phyloP scores from a whole-genome alignment of 2,113 vertebrate genomes.

The Aegithalos caudatus region DNA sequence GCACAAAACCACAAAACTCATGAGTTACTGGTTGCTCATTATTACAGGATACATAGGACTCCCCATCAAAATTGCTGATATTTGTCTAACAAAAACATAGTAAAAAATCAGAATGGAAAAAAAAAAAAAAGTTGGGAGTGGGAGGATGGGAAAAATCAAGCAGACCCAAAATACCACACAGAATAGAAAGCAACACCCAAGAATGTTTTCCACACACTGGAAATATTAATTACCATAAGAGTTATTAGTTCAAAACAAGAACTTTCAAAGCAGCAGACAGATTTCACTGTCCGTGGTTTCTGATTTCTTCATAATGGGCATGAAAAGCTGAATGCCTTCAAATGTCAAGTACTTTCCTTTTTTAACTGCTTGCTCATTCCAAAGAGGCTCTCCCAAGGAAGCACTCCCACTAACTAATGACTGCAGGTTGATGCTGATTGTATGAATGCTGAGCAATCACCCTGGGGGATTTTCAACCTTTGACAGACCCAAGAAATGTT shows the following conservation, averaged over 20 bases:
- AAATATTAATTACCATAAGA: background rate
- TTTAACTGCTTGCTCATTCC: background rate
- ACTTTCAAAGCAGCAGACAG: background rate
- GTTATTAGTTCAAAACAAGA: constrained; percentile 21
- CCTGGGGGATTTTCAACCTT: background rate
- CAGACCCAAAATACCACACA: constrained; percentile 44
- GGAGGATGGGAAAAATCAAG: background rate
- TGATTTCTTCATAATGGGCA: background rate
- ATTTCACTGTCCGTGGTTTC: background rate
- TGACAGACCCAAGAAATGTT: background rate
- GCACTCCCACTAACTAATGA: background rate
- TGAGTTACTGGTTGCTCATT: background rate
- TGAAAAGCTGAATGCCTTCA: background rate
- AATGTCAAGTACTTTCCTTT: background rate
- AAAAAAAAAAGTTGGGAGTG: background rate
- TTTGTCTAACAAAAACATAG: background rate
- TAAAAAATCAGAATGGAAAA: background rate
- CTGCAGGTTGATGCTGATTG: background rate
- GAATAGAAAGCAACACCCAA: constrained; percentile 4
- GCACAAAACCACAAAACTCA: constrained; percentile 14
- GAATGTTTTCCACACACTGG: background rate
- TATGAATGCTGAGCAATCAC: background rate
- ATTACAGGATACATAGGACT: background rate
- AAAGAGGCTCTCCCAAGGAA: background rate
- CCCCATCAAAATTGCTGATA: background rate